Conservation (phyloP, 1,140 invertebrate species). For the Papilio polytes region DNA sequence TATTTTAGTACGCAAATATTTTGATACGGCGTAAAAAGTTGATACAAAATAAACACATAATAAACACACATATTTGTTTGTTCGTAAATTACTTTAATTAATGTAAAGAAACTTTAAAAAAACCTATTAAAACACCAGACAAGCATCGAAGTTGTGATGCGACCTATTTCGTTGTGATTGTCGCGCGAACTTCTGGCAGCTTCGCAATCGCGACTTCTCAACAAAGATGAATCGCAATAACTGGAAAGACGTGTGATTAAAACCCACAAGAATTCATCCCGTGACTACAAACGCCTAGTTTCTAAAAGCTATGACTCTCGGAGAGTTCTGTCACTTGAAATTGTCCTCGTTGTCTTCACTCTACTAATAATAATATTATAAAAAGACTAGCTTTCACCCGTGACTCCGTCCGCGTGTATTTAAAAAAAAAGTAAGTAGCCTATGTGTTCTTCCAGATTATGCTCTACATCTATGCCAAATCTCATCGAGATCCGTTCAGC, state of each 20-base stretch:
- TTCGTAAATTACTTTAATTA: too few species aligned
- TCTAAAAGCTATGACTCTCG: neutral
- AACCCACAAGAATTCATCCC: conserved; percentile 29
- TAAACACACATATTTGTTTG: too few species aligned
- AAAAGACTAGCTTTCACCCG: too few species aligned
- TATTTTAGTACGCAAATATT: too few species aligned
- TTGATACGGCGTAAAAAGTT: too few species aligned
- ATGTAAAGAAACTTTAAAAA: neutral
- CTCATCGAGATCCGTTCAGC: too few species aligned
- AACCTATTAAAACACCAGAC: conserved; percentile 30
- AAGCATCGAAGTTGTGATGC: conserved; percentile 14
- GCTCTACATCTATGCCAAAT: too few species aligned
- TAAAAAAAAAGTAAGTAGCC: too few species aligned
- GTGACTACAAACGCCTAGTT: conserved; percentile 14
- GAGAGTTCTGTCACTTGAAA: neutral
- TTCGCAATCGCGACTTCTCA: conserved; percentile 23
- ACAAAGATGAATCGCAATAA: conserved; percentile 36
- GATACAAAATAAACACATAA: too few species aligned
- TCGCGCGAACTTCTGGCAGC: conserved; percentile 22
- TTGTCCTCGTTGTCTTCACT: neutral
- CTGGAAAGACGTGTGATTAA: conserved; percentile 37
- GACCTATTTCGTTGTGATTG: conserved; percentile 34
- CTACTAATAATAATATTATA: too few species aligned
- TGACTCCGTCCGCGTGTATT: too few species aligned
- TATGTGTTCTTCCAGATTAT: too few species aligned